A percentile compares a stretch with the other conserved stretches of the same genome.
Conservation (phyloP, 2,888 invertebrate species). For the Melitaea athalia region DNA sequence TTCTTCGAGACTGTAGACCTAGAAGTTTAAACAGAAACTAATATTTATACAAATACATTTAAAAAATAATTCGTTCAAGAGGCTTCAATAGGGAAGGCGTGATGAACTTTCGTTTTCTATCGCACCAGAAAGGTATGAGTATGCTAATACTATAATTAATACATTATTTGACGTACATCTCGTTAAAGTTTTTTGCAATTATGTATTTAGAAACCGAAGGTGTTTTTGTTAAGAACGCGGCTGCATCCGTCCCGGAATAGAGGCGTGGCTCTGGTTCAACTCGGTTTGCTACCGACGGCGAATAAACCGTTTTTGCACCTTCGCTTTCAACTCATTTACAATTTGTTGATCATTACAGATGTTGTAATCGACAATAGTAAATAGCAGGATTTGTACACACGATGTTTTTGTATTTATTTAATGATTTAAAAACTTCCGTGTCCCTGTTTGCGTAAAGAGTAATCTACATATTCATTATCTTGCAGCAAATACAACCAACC, state of each 20-base stretch:
- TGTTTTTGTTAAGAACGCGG: conserved; percentile 28
- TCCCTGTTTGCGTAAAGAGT: not conserved
- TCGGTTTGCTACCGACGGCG: conserved; percentile 2
- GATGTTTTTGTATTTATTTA: not conserved
- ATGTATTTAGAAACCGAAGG: conserved; percentile 23
- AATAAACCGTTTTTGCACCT: conserved; percentile 20
- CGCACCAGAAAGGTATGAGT: not conserved
- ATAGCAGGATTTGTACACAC: not conserved
- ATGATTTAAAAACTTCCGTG: not conserved
- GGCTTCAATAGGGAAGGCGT: too few relatives aligned
- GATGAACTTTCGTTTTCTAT: not conserved
- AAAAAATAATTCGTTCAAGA: too few relatives aligned
- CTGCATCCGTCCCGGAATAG: conserved; percentile 29
- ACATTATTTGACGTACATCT: not conserved
- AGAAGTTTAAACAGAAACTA: too few relatives aligned
- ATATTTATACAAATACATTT: too few relatives aligned
- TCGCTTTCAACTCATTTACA: conserved; percentile 5
- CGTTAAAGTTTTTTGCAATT: conserved; percentile 2
- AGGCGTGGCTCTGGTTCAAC: conserved; percentile 24
- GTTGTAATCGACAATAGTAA: conserved; percentile 8
- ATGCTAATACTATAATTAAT: not conserved
- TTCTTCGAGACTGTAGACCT: too few relatives aligned
- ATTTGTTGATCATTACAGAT: not conserved
- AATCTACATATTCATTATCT: too few relatives aligned
- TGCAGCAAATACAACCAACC: too few relatives aligned